Conservation (phyloP, 2,113 vertebrate species). For the Pachyramphus minor region DNA sequence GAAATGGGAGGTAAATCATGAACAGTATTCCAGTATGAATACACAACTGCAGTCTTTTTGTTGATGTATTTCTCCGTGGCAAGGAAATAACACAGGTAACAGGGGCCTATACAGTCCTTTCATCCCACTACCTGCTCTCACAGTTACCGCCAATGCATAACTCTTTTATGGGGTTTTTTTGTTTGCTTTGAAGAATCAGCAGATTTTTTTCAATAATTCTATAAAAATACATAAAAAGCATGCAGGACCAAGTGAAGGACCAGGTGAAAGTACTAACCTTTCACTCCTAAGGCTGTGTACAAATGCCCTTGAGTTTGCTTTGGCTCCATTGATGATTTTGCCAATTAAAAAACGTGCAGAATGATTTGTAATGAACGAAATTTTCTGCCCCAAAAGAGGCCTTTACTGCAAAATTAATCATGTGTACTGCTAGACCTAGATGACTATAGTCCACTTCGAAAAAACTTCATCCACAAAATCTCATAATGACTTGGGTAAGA, state of each 20-base stretch:
- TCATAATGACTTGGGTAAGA: background rate
- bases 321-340: background rate
- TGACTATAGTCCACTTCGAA: background rate
- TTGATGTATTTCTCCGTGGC: background rate
- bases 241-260: background rate
- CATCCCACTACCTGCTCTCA: background rate
- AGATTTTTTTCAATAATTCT: background rate
- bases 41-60: constrained; percentile 16
- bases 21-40: background rate
- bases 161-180: background rate
- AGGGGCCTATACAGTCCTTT: background rate
- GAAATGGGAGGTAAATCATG: background rate
- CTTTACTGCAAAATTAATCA: background rate
- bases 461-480: background rate
- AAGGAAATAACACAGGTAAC: background rate
- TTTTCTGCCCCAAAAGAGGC: background rate
- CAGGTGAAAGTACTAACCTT: background rate
- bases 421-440: background rate
- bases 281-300: background rate
- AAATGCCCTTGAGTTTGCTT: background rate
- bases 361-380: background rate
- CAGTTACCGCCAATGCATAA: background rate
- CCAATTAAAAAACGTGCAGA: background rate
- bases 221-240: background rate
- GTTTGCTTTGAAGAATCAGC: background rate